Evolutionary conservation across 2,797 vertebrate species (phyloP).

Genomic region (Brachyalestes nurse): DNA sequence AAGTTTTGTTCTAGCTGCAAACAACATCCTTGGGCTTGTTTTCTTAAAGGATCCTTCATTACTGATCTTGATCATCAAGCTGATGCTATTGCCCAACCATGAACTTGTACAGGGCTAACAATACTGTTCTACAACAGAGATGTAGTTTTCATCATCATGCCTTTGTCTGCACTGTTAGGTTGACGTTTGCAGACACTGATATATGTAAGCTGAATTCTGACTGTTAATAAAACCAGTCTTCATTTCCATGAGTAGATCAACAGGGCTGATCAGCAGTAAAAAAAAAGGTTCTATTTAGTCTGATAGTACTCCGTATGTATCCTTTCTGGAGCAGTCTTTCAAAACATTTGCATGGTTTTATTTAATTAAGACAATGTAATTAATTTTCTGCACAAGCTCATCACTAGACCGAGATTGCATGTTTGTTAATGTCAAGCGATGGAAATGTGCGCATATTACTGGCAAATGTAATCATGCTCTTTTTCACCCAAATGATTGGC

Average conservation of each 20-base stretch:
- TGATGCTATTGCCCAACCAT: constrained; percentile 16
- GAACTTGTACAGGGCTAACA: constrained; percentile 1
- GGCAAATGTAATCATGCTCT: constrained; percentile 37
- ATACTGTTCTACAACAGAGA: not conserved
- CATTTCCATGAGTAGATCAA: constrained; percentile 6
- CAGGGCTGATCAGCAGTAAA: not conserved
- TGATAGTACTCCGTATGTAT: not conserved
- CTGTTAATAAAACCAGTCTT: constrained; percentile 14
- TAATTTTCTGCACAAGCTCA: constrained; percentile 17
- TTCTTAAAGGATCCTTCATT: constrained; percentile 15
- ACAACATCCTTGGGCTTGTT: not conserved
- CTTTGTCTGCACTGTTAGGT: constrained; percentile 1
- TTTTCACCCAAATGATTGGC: constrained; percentile 22
- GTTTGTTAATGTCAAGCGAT: constrained; percentile 18
- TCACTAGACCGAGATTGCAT: constrained; percentile 16
- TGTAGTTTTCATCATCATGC: constrained; percentile 1
- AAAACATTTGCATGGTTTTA: constrained; percentile 26
- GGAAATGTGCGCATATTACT: not conserved
- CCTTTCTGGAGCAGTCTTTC: constrained; percentile 22
- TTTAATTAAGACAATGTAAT: constrained; percentile 45
- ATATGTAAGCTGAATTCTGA: constrained; percentile 19
- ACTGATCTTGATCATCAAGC: constrained; percentile 34
- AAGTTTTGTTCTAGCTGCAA: too few species aligned
- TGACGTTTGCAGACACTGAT: constrained; percentile 20
- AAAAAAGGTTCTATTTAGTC: not conserved